These are phyloP conservation scores for Dendrolimus punctatus DNA, from an alignment of 1,140 invertebrate genomes.

Conservation along the genomic window DNA sequence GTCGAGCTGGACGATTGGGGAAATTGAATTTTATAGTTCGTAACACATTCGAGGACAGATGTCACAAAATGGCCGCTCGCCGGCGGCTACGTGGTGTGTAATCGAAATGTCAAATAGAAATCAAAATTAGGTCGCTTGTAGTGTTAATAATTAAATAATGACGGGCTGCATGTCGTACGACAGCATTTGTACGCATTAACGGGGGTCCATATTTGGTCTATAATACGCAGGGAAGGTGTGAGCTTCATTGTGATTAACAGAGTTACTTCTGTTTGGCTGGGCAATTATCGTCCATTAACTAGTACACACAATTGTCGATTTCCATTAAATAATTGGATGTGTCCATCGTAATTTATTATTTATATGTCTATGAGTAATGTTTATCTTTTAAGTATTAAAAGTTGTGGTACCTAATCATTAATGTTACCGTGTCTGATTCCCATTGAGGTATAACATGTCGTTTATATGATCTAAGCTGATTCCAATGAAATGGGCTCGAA, in stretches of 20 bases:
- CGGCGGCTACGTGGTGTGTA: slow-evolving; percentile 46
- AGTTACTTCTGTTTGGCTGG: slow-evolving; percentile 67
- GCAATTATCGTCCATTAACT: slow-evolving; percentile 67
- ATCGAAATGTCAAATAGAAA: slow-evolving; percentile 70
- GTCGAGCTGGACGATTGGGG: slow-evolving; percentile 65
- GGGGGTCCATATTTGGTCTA: slow-evolving; percentile 20
- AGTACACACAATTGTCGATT: slow-evolving; percentile 44
- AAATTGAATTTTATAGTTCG: slow-evolving; percentile 72
- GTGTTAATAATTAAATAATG: slow-evolving; percentile 71
- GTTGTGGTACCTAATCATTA: too few species aligned
- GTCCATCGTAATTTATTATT: not conserved
- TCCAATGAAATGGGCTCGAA: too few species aligned
- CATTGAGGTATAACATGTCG: too few species aligned
- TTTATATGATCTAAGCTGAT: too few species aligned
- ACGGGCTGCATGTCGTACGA: slow-evolving; percentile 21
- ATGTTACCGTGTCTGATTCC: too few species aligned
- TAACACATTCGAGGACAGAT: slow-evolving; percentile 69
- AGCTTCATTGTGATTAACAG: slow-evolving; percentile 62
- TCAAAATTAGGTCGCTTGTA: slow-evolving; percentile 70
- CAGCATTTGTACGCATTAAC: slow-evolving; percentile 30
- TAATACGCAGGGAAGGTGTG: slow-evolving; percentile 42
- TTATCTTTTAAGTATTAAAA: too few species aligned
- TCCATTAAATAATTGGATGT: slow-evolving; percentile 53
- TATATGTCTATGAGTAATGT: too few species aligned
- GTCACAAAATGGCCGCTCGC: slow-evolving; percentile 63